phyloP scores from a whole-genome alignment of 2,797 vertebrate genomes.

The Scolopax bukidnonensis region DNA sequence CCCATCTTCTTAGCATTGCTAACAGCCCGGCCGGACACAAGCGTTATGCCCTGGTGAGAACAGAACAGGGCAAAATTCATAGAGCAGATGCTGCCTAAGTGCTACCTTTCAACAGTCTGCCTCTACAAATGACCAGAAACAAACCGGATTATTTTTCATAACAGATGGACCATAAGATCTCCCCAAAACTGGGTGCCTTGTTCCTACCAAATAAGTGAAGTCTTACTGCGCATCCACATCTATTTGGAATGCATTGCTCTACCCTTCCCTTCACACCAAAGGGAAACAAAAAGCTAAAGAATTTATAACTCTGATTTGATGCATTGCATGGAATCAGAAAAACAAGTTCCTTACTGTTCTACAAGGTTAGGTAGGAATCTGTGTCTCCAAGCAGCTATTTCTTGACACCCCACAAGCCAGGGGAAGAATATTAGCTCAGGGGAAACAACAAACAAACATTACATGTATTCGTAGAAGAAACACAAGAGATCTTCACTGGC shows the following conservation, averaged over 20 bases:
- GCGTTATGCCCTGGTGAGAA: slow-evolving; percentile 85
- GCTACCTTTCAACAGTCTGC: background rate
- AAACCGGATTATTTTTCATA: background rate
- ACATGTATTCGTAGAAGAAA: background rate
- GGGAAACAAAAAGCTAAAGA: background rate
- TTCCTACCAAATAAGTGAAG: background rate
- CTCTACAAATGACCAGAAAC: background rate
- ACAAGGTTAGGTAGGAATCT: background rate
- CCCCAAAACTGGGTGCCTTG: background rate
- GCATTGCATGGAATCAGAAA: background rate
- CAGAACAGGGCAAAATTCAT: background rate
- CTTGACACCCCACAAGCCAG: background rate
- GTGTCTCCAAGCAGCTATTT: background rate
- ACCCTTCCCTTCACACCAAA: background rate
- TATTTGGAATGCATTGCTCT: background rate
- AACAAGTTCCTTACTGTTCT: background rate
- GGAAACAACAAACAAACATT: background rate
- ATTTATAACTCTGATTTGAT: background rate
- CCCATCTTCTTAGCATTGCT: slow-evolving; percentile 86
- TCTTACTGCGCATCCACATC: accelerated
- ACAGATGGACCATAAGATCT: accelerated
- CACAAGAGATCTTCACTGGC: background rate
- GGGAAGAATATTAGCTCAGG: background rate
- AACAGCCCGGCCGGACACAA: slow-evolving; percentile 90
- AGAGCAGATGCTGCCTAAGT: background rate